Evolutionary conservation across 2,113 vertebrate genomes (phyloP).

Genomic region (Rhinichthys klamathensis): DNA sequence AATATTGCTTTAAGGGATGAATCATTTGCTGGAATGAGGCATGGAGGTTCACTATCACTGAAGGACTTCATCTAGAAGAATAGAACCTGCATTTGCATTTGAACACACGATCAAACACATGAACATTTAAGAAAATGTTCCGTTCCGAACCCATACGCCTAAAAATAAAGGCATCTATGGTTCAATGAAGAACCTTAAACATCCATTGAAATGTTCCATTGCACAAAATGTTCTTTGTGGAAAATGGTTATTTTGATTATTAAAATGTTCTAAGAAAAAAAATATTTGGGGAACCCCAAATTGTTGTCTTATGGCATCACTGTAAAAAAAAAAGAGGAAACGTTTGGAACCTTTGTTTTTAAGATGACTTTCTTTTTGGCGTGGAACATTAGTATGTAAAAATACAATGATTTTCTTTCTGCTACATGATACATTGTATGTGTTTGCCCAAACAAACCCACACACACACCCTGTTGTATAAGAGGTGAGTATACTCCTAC

Average conservation of each 20-base stretch:
- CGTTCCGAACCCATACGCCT: neutral
- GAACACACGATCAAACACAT: neutral
- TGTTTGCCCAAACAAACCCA: slow-evolving; percentile 20
- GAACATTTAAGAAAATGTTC: neutral
- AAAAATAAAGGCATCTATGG: neutral
- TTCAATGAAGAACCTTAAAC: neutral
- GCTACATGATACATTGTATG: neutral
- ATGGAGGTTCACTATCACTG: slow-evolving; percentile 15
- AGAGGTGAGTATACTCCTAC: slow-evolving; percentile 4
- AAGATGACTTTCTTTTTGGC: neutral
- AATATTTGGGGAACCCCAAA: neutral
- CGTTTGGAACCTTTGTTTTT: neutral
- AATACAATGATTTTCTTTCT: neutral
- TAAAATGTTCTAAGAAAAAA: neutral
- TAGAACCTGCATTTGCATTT: slow-evolving; percentile 6
- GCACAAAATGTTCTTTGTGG: neutral
- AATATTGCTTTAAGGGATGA: slow-evolving; percentile 57
- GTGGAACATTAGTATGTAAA: neutral
- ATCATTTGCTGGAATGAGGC: slow-evolving; percentile 41
- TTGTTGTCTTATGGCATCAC: too few species aligned
- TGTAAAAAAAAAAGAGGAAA: too few species aligned
- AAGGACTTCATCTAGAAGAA: slow-evolving; percentile 15
- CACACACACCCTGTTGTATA: slow-evolving; percentile 21
- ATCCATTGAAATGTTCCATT: neutral
- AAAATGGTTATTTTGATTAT: neutral